Evolutionary conservation across 2,113 vertebrate species (phyloP).

Genomic region (Anarrhichthys ocellatus): DNA sequence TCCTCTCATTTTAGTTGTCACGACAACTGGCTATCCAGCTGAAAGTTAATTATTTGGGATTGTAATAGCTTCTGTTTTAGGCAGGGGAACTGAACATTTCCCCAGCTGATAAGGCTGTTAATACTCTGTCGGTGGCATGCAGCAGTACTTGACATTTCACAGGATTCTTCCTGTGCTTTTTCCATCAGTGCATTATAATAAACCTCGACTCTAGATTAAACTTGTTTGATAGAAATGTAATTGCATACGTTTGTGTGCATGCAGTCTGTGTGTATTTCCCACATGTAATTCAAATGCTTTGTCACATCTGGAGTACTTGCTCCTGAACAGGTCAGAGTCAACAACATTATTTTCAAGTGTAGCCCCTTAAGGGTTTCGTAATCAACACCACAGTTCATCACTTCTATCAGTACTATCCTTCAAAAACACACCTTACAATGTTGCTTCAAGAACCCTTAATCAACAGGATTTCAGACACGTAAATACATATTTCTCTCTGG

Average conservation of each 20-base stretch:
- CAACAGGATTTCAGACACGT: slow-evolving; percentile 66
- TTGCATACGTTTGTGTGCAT: slow-evolving; percentile 67
- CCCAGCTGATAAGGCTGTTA: slow-evolving; percentile 78
- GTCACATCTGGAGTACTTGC: slow-evolving; percentile 66
- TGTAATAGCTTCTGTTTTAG: slow-evolving; percentile 82
- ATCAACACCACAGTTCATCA: slow-evolving; percentile 77
- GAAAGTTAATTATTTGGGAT: slow-evolving; percentile 86
- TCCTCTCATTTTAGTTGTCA: slow-evolving; percentile 69
- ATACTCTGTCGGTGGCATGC: slow-evolving; percentile 72
- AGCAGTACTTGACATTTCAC: slow-evolving; percentile 84
- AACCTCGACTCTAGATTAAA: slow-evolving; percentile 65
- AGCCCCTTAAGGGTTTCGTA: slow-evolving; percentile 68
- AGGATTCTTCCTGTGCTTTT: slow-evolving; percentile 68
- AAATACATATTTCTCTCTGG: slow-evolving; percentile 70
- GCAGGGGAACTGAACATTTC: slow-evolving; percentile 78
- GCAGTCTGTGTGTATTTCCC: slow-evolving; percentile 56
- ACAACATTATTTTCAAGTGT: slow-evolving; percentile 79
- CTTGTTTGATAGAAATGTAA: slow-evolving; percentile 75
- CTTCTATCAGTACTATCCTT: slow-evolving; percentile 55
- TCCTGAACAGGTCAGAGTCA: slow-evolving; percentile 73
- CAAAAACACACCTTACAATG: slow-evolving; percentile 52
- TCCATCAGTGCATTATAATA: slow-evolving; percentile 68
- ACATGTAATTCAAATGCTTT: slow-evolving; percentile 66
- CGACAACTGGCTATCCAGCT: slow-evolving; percentile 70
- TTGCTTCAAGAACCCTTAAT: slow-evolving; percentile 69